phyloP scores from a whole-genome alignment of 2,888 invertebrate species.

The Drosophila melanocephala region DNA sequence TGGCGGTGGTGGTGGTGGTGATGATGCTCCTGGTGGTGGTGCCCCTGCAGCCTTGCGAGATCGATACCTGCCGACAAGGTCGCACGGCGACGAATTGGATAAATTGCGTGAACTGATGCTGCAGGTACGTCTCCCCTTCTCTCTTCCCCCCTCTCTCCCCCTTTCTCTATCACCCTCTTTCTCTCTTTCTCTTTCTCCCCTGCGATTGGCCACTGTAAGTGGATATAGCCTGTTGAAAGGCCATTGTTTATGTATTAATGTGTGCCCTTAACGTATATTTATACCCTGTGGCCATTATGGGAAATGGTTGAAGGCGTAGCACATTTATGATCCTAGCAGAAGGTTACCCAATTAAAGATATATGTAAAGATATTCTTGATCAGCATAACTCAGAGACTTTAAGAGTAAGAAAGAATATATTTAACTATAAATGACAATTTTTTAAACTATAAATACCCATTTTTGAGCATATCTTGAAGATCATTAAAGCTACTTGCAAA shows the following conservation, averaged over 20 bases:
- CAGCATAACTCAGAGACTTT: background rate
- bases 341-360: background rate
- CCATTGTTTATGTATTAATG: slow-evolving; percentile 40
- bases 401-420: background rate
- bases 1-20: slow-evolving; percentile 70
- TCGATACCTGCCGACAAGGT: slow-evolving; percentile 87
- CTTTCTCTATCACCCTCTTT: slow-evolving; percentile 66
- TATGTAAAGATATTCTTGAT: background rate
- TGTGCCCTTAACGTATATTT: slow-evolving; percentile 30
- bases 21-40: slow-evolving; percentile 73
- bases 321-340: background rate
- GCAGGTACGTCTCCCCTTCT: slow-evolving; percentile 85
- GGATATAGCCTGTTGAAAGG: slow-evolving; percentile 64
- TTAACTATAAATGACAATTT: background rate
- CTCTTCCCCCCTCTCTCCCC: no score
- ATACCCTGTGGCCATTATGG: slow-evolving; percentile 2
- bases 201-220: slow-evolving; percentile 22
- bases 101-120: slow-evolving; percentile 87
- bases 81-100: slow-evolving; percentile 86
- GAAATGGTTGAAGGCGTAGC: background rate
- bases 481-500: background rate
- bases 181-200: background rate
- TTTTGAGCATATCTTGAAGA: background rate
- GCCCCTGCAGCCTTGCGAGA: slow-evolving; percentile 82
- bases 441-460: no score